Conservation (phyloP, 2,797 vertebrate species). For the Rhinogobio ventralis region DNA sequence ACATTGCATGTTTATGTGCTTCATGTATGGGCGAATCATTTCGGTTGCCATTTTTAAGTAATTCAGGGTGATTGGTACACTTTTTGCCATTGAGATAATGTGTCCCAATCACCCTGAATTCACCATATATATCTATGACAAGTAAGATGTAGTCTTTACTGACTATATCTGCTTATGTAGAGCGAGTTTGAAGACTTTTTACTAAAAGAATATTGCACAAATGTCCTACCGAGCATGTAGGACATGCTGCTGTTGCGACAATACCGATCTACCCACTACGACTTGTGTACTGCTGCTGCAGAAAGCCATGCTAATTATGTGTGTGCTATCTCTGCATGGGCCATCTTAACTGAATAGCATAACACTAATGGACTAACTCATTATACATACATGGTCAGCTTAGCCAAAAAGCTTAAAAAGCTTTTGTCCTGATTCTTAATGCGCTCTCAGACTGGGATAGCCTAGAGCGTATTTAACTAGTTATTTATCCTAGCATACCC, state of each 20-base stretch:
- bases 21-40: no score
- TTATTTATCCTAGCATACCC: not conserved
- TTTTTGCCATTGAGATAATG: no score
- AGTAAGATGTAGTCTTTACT: not conserved
- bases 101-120: no score
- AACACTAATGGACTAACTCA: not conserved
- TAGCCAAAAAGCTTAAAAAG: not conserved
- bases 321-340: not conserved
- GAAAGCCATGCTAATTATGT: not conserved
- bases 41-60: no score
- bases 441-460: not conserved
- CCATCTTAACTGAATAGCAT: not conserved
- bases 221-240: not conserved
- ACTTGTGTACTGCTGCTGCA: not conserved
- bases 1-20: no score
- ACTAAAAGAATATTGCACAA: not conserved
- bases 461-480: slow-evolving; percentile 25
- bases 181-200: not conserved
- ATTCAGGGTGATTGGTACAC: no score
- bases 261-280: not conserved
- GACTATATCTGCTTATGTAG: not conserved
- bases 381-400: not conserved
- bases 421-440: slow-evolving; percentile 13
- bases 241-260: not conserved
- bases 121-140: no score